Percentiles rank a stretch among this genome's conserved stretches.
Evolutionary conservation across 2,113 vertebrate species (phyloP).

Genomic region (Myrmophylax atrothorax): DNA sequence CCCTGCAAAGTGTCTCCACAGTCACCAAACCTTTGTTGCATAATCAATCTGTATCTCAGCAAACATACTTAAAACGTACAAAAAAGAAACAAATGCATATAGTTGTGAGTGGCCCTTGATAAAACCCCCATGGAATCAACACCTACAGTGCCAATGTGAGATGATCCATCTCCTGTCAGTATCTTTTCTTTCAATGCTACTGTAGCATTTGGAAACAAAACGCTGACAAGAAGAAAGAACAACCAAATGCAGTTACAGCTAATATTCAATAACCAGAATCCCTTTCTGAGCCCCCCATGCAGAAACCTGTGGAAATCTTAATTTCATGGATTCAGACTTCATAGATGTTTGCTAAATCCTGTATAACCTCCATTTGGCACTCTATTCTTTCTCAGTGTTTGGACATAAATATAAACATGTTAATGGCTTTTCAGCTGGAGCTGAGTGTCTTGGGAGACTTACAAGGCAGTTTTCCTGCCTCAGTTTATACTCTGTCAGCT

Average conservation of each 20-base stretch:
- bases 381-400: background rate
- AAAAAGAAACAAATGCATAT: background rate
- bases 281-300: background rate
- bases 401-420: background rate
- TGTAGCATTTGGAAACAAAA: background rate
- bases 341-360: accelerated
- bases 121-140: background rate
- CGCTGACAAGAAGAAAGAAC: background rate
- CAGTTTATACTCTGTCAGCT: background rate
- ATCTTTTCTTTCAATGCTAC: background rate
- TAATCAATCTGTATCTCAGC: background rate
- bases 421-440: background rate
- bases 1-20: background rate
- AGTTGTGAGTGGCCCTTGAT: background rate
- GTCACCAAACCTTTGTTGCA: background rate
- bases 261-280: background rate
- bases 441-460: background rate
- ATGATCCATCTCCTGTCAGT: background rate
- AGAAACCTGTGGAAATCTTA: background rate
- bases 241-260: background rate
- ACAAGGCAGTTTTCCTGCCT: background rate
- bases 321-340: background rate
- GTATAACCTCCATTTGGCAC: background rate
- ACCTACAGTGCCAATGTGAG: background rate
- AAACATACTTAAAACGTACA: background rate